These are phyloP conservation scores for Trichonephila clavipes DNA, from an alignment of 1,140 invertebrate genomes.

Conservation along the genomic window DNA sequence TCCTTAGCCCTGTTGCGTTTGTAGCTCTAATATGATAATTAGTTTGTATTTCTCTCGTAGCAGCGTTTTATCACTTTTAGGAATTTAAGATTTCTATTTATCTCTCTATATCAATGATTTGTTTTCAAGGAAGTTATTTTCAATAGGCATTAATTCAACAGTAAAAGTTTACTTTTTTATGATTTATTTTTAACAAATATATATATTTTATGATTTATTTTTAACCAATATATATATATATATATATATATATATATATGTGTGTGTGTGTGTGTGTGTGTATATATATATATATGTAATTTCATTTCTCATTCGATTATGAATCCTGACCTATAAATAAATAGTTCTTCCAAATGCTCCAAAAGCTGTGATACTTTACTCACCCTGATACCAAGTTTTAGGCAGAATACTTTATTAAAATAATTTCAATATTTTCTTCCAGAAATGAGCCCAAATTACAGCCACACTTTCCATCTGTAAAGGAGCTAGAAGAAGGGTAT, in stretches of 20 bases:
- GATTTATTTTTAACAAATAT: neutral
- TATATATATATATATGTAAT: neutral
- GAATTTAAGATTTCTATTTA: no score
- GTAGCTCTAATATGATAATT: no score
- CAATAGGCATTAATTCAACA: no score
- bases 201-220: no score
- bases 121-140: no score
- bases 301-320: neutral
- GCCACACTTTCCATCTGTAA: neutral
- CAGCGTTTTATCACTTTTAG: no score
- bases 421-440: slow-evolving; percentile 52
- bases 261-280: no score
- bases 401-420: slow-evolving; percentile 16
- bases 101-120: no score
- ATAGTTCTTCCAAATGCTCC: neutral
- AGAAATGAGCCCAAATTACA: slow-evolving; percentile 51
- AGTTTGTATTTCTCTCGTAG: no score
- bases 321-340: neutral
- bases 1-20: no score
- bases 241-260: no score
- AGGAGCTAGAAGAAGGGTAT: neutral
- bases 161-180: no score
- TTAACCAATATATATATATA: neutral
- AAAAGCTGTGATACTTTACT: neutral
- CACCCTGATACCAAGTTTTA: neutral